A percentile compares a stretch with the other conserved stretches of the same genome.
Evolutionary conservation across 1,140 invertebrate genomes (phyloP).

Genomic region (Scaptomyza montana): DNA sequence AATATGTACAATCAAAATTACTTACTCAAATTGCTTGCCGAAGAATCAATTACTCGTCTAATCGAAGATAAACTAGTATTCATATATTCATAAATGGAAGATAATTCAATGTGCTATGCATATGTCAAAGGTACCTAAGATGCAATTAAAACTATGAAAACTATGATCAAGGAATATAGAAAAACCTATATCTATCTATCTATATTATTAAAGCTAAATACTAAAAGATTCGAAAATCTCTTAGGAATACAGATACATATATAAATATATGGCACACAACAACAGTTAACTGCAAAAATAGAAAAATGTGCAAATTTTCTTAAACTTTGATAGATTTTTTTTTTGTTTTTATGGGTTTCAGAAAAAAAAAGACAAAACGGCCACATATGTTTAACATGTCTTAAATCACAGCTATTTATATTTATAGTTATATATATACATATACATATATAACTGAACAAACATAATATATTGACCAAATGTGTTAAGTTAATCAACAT

Average conservation of each 20-base stretch:
- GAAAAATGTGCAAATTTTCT: neutral
- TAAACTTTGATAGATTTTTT: neutral
- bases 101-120: slow-evolving; percentile 34
- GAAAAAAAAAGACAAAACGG: neutral
- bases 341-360: slow-evolving; percentile 1
- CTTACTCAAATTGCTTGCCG: slow-evolving; percentile 58
- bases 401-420: neutral
- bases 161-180: neutral
- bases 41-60: slow-evolving; percentile 60
- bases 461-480: no score
- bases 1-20: slow-evolving; percentile 36
- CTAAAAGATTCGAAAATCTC: no score
- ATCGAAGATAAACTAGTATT: slow-evolving; percentile 25
- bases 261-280: neutral
- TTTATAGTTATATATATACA: no score
- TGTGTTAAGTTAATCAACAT: slow-evolving; percentile 12
- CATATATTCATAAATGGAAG: slow-evolving; percentile 26
- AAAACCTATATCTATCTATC: neutral
- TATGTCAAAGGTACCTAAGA: slow-evolving; percentile 67
- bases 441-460: no score
- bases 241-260: neutral
- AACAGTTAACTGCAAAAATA: neutral
- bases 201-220: no score
- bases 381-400: slow-evolving; percentile 4
- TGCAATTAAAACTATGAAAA: slow-evolving; percentile 10